Conservation (phyloP, 2,888 invertebrate species). For the Syrphus vitripennis region DNA sequence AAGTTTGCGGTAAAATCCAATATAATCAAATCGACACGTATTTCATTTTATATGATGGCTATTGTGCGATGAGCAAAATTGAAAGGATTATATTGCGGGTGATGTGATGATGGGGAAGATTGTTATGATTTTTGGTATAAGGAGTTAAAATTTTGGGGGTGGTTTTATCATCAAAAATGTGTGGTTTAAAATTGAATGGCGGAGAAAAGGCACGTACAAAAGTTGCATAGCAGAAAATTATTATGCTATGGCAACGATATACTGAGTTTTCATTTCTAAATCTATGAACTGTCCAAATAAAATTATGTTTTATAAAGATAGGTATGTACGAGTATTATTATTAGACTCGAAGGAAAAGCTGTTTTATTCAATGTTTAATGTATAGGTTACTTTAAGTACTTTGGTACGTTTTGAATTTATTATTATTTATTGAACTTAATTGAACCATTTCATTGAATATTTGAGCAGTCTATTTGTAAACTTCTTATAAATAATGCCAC, state of each 20-base stretch:
- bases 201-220: not conserved
- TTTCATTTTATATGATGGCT: slow-evolving; percentile 47
- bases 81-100: slow-evolving; percentile 15
- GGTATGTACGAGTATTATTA: not conserved
- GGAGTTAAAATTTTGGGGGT: not conserved
- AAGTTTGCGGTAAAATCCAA: slow-evolving; percentile 52
- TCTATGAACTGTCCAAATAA: not conserved
- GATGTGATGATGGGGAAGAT: not conserved
- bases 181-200: not conserved
- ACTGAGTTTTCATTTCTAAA: not conserved
- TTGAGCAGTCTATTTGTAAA: too few species aligned
- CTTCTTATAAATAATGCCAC: too few species aligned
- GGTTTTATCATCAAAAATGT: not conserved
- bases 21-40: slow-evolving; percentile 66
- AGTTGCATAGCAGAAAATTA: not conserved
- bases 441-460: too few species aligned
- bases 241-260: not conserved
- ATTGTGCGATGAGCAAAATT: slow-evolving; percentile 39
- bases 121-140: not conserved
- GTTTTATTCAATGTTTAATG: not conserved
- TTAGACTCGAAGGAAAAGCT: not conserved
- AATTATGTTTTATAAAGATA: not conserved
- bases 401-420: too few species aligned
- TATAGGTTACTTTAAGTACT: too few species aligned
- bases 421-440: too few species aligned